phyloP scores from a whole-genome alignment of 2,888 invertebrate genomes.

The Epistrophe grossulariae region DNA sequence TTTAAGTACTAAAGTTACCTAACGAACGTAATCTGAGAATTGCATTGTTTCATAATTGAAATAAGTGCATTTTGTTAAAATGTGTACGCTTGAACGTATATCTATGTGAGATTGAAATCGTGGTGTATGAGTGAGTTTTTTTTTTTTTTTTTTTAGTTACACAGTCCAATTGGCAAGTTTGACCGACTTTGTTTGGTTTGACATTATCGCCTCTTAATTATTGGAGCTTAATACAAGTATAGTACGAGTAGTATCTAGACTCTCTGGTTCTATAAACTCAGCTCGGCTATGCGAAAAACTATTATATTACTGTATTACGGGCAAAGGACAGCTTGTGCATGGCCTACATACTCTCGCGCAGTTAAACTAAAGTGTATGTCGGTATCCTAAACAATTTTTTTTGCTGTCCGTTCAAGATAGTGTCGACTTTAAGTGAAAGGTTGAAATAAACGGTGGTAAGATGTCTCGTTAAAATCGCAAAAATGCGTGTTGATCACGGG shows the following conservation, averaged over 20 bases:
- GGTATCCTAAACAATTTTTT: slow-evolving; percentile 30
- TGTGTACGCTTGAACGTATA: not conserved
- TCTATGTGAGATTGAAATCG: not conserved
- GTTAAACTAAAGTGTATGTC: slow-evolving; percentile 10
- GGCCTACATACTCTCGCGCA: slow-evolving; percentile 41
- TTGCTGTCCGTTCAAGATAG: slow-evolving; percentile 15
- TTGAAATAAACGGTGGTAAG: slow-evolving; percentile 53
- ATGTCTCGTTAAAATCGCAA: slow-evolving; percentile 47
- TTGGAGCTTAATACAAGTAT: slow-evolving; percentile 64
- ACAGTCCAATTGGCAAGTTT: slow-evolving; percentile 72
- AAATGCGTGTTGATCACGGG: slow-evolving; percentile 53
- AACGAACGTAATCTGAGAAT: slow-evolving; percentile 73
- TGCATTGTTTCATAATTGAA: slow-evolving; percentile 75
- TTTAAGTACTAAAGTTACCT: slow-evolving; percentile 54
- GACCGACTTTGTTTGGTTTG: slow-evolving; percentile 69
- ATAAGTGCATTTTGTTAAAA: slow-evolving; percentile 66
- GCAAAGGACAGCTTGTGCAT: slow-evolving; percentile 62
- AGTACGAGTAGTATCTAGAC: not conserved
- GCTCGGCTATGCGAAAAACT: slow-evolving; percentile 38
- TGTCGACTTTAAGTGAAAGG: slow-evolving; percentile 66
- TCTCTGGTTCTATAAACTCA: slow-evolving; percentile 34
- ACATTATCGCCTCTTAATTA: slow-evolving; percentile 73
- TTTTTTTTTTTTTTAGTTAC: slow-evolving; percentile 16
- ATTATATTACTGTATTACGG: slow-evolving; percentile 56
- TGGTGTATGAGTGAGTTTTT: slow-evolving; percentile 1